Conservation (phyloP, 2,888 invertebrate species). For the Augiades crinisus region DNA sequence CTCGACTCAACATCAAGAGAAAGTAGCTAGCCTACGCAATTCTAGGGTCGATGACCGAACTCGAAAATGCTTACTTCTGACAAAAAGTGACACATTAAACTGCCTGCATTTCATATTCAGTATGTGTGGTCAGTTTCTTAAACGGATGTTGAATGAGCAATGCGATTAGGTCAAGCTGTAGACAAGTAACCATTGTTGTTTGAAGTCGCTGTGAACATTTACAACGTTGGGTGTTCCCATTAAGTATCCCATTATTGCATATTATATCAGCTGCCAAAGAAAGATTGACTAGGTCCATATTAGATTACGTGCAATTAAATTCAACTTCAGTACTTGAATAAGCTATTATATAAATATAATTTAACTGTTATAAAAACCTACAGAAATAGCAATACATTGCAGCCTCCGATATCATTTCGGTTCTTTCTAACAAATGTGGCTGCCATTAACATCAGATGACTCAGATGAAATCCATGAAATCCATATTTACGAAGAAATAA, state of each 20-base stretch:
- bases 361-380: too few relatives aligned
- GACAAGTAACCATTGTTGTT: conserved; percentile 27
- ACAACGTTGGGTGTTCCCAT: neutral
- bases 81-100: conserved; percentile 78
- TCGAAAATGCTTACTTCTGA: conserved; percentile 77
- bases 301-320: too few relatives aligned
- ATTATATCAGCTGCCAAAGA: neutral
- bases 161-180: conserved; percentile 58
- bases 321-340: too few relatives aligned
- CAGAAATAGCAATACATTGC: too few relatives aligned
- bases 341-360: too few relatives aligned
- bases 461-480: too few relatives aligned
- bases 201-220: neutral
- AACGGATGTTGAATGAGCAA: conserved; percentile 60
- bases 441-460: too few relatives aligned
- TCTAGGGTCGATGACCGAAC: conserved; percentile 77
- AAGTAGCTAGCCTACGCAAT: conserved; percentile 81
- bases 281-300: neutral
- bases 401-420: too few relatives aligned
- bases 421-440: too few relatives aligned
- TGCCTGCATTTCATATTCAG: conserved; percentile 74
- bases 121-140: conserved; percentile 75
- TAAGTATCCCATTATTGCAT: neutral
- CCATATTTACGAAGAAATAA: too few relatives aligned
- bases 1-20: conserved; percentile 67